Evolutionary conservation across 2,888 invertebrate genomes (phyloP).

Genomic region (Torymus texanus): DNA sequence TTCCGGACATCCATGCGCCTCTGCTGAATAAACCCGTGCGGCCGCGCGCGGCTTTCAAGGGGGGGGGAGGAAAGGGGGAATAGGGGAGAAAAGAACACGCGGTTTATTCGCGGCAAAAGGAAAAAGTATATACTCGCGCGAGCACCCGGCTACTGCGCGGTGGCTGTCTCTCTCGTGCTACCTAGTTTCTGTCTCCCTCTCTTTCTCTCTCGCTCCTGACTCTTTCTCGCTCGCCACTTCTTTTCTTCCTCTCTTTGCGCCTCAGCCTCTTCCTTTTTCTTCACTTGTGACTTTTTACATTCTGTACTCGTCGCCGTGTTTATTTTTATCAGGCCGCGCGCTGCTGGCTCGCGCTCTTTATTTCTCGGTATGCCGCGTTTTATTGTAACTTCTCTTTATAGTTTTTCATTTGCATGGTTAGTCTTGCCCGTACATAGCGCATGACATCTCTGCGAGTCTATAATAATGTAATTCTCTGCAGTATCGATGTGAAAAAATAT

Average conservation of each 20-base stretch:
- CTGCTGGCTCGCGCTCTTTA: too few species aligned
- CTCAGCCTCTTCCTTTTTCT: slow-evolving; percentile 22
- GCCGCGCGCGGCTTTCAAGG: neutral
- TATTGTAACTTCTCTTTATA: slow-evolving; percentile 1
- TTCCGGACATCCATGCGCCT: slow-evolving; percentile 14
- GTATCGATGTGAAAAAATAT: too few species aligned
- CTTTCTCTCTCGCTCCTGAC: neutral
- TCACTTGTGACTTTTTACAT: slow-evolving; percentile 28
- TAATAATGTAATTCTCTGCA: neutral
- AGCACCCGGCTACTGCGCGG: too few species aligned
- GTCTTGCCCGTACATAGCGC: neutral
- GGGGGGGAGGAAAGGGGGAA: neutral
- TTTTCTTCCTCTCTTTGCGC: neutral
- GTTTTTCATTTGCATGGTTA: slow-evolving; percentile 14
- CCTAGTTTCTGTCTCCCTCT: neutral
- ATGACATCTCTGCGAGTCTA: neutral
- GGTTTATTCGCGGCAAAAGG: slow-evolving; percentile 62
- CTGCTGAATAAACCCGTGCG: slow-evolving; percentile 41
- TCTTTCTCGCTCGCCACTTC: slow-evolving; percentile 14
- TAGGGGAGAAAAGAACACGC: slow-evolving; percentile 41
- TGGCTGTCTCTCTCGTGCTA: neutral
- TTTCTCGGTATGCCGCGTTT: neutral
- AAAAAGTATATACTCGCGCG: neutral
- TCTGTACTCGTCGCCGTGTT: slow-evolving; percentile 12
- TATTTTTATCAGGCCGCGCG: slow-evolving; percentile 8